Base-by-base conservation (phyloP, 2,797 vertebrate species). In the Hydrolagus colliei region DNA sequence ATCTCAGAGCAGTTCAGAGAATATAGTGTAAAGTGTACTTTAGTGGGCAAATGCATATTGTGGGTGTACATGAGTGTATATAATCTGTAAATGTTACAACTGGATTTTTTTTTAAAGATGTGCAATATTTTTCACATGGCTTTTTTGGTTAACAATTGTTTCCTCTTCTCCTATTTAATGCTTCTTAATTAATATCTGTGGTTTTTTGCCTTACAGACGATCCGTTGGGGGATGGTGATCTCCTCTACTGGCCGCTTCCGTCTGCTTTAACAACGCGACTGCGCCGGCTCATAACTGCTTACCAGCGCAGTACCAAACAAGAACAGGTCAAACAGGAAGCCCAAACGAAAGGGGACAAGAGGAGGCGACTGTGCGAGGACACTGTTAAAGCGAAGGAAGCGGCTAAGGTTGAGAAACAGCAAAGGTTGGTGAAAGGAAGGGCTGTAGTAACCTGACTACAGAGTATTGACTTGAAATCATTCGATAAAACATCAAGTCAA, bases 341-440 rank as follows among this genome's bases (percentile, higher is more conserved):
- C 65, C 65, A 84, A 84, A 84, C 79, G 12, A 84, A 84, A 71
- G 79, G 79, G 35, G 79, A 84, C 67, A 84, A 20, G 32, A 84
- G 79, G n/a, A 14, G 65, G 13, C 65, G 79, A 41, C 32, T 71
- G 18, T 84, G 79, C 86, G 95, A 93, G 63, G 96, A 98, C 90
- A 92, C 93, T 73, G 90, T 99, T 85, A 99, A 97, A 89, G 97
- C 97, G 78, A 99, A 99, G 93, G 96, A 99, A 91, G 98, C 94
- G 85, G 98, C 98, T 80, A 99, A 99, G 91, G 97, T 99, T 88
- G 97, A 99, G 93, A 95, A 97, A 62, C 98, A 99, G 79, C 98
- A 99, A 92, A 96, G 97, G 98, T 98, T 87, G 88, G 93, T 72
- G 41, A 14, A 84, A 27, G 41, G 6, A 52, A 52, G 41, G 41